phyloP scores from a whole-genome alignment of 2,888 invertebrate species.

The Anaspis maculata region DNA sequence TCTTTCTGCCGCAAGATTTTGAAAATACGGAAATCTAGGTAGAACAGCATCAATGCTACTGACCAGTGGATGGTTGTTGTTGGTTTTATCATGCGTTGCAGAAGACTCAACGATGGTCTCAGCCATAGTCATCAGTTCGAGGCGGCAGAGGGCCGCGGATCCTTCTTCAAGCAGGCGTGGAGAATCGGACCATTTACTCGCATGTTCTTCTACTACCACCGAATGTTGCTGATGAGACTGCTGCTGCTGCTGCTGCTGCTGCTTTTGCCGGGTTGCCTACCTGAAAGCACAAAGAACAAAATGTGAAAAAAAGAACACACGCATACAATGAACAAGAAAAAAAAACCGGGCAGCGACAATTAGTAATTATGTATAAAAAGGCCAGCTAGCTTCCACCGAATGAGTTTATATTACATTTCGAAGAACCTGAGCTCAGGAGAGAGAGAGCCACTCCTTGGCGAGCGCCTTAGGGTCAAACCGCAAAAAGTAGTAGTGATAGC shows the following conservation, averaged over 20 bases:
- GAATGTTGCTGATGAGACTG: too few species aligned
- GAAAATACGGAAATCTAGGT: too few species aligned
- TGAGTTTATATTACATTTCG: constrained; percentile 18
- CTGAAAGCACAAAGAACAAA: constrained; percentile 1
- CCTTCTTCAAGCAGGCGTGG: too few species aligned
- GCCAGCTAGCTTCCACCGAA: constrained; percentile 7
- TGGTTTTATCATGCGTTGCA: constrained; percentile 41
- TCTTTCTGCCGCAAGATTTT: too few species aligned
- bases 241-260: too few species aligned
- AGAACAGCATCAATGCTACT: too few species aligned
- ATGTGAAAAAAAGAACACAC: too few species aligned
- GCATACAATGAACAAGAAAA: too few species aligned
- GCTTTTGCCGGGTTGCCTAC: too few species aligned
- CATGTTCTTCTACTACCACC: too few species aligned
- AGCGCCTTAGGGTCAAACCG: constrained; percentile 17
- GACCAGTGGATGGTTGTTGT: constrained; percentile 53
- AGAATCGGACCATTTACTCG: too few species aligned
- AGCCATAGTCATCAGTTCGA: constrained; percentile 66
- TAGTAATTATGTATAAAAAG: constrained; percentile 7
- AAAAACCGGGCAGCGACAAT: constrained; percentile 1
- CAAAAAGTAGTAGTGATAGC: constrained; percentile 20
- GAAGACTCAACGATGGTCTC: constrained; percentile 52
- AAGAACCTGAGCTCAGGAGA: constrained; percentile 11
- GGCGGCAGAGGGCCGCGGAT: constrained; percentile 51
- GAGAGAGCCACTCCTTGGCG: constrained; percentile 20